These are phyloP conservation scores for Copidosoma floridanum DNA, from an alignment of 1,140 invertebrate species.

Conservation along the genomic window DNA sequence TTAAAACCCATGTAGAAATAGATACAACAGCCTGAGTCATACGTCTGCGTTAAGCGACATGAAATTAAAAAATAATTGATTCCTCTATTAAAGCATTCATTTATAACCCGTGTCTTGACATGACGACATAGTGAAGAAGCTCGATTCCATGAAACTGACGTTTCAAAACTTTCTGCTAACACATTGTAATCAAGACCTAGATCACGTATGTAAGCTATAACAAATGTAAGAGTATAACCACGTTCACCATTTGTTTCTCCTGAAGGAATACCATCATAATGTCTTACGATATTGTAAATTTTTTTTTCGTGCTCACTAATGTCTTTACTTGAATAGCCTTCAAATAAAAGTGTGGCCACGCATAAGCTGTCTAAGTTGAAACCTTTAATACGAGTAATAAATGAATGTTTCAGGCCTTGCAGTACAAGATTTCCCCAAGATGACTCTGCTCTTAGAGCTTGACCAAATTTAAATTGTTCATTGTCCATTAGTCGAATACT, in stretches of 20 bases:
- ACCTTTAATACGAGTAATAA: conserved; percentile 87
- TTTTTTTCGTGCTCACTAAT: conserved; percentile 76
- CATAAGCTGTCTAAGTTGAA: conserved; percentile 81
- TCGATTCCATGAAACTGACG: conserved; percentile 94
- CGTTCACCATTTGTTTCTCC: conserved; percentile 91
- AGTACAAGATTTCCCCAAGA: conserved; percentile 70
- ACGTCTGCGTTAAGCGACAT: conserved; percentile 91
- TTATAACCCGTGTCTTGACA: conserved; percentile 78
- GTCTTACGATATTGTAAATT: conserved; percentile 79
- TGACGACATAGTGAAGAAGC: conserved; percentile 81
- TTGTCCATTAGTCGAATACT: conserved; percentile 97
- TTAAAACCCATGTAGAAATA: conserved; percentile 98
- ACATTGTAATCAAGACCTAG: conserved; percentile 85
- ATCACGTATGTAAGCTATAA: conserved; percentile 98
- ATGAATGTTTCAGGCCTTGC: conserved; percentile 83
- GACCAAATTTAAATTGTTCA: conserved; percentile 93
- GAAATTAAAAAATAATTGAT: conserved; percentile 71
- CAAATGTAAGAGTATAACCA: conserved; percentile 95
- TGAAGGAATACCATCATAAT: conserved; percentile 76
- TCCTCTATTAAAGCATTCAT: conserved; percentile 69
- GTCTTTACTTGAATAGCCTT: conserved; percentile 69
- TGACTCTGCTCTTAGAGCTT: conserved; percentile 78
- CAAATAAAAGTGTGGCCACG: conserved; percentile 91
- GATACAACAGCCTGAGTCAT: conserved; percentile 94
- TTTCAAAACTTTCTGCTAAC: conserved; percentile 96